Conservation (phyloP, 1,140 invertebrate genomes). For the Ganaspis sp. region DNA sequence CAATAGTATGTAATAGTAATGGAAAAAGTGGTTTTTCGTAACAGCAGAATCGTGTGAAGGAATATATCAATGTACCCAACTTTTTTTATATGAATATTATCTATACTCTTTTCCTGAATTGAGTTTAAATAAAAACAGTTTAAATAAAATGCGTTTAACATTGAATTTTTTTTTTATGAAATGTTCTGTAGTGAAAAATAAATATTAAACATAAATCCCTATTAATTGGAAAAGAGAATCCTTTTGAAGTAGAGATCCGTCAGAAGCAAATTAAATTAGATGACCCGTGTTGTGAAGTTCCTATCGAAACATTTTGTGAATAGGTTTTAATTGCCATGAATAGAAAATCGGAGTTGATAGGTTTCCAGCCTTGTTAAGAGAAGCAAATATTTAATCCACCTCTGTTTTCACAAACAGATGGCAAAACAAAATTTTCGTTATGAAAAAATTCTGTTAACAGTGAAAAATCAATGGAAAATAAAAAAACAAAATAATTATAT, state of each 20-base stretch:
- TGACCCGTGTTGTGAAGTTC: background rate
- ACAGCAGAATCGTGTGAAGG: too few relatives aligned
- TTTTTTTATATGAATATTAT: too few relatives aligned
- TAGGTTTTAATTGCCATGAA: background rate
- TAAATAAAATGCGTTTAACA: too few relatives aligned
- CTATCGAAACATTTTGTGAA: background rate
- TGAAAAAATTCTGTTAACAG: background rate
- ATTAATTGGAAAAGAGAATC: background rate
- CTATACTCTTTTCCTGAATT: too few relatives aligned
- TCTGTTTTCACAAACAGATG: background rate
- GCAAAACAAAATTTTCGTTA: background rate
- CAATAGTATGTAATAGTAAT: too few relatives aligned
- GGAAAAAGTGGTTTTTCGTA: too few relatives aligned
- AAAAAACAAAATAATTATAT: background rate
- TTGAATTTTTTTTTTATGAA: too few relatives aligned
- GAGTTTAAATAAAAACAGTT: too few relatives aligned
- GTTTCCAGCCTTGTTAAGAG: background rate
- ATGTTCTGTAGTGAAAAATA: background rate
- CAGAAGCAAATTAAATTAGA: background rate
- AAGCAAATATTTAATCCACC: conserved; percentile 2
- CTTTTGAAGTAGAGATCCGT: background rate
- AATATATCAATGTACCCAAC: too few relatives aligned
- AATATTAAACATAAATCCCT: background rate
- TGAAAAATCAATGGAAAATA: background rate
- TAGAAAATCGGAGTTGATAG: background rate